Conservation (phyloP, 2,888 invertebrate genomes). For the Troides oblongomaculatus region DNA sequence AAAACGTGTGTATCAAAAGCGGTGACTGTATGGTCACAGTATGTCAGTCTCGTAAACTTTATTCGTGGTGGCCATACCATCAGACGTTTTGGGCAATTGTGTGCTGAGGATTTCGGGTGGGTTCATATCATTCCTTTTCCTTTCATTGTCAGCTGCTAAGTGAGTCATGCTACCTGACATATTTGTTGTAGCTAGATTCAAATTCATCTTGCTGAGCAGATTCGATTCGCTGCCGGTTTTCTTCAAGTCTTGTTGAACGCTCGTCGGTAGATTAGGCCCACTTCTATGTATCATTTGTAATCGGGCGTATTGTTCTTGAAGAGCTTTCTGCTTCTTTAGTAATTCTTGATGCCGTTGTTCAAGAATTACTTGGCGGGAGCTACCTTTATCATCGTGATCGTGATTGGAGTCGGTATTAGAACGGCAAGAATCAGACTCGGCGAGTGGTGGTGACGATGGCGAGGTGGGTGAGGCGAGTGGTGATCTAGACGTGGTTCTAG, state of each 20-base stretch:
- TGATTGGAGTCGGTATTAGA: constrained; percentile 68
- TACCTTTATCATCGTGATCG: constrained; percentile 50
- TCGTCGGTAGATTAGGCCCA: constrained; percentile 82
- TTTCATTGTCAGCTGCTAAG: constrained; percentile 48
- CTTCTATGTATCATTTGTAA: constrained; percentile 92
- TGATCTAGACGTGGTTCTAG: constrained; percentile 93
- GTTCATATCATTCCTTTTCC: constrained; percentile 28
- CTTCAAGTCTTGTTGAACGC: constrained; percentile 85
- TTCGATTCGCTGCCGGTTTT: constrained; percentile 95
- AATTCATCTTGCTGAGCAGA: constrained; percentile 89
- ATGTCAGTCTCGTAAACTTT: constrained; percentile 96
- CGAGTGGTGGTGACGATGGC: constrained; percentile 80
- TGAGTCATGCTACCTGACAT: constrained; percentile 71
- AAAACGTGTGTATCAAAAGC: constrained; percentile 49
- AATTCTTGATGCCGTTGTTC: constrained; percentile 94
- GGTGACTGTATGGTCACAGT: constrained; percentile 83
- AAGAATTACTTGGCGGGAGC: constrained; percentile 84
- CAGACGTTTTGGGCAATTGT: constrained; percentile 40
- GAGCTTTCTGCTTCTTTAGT: constrained; percentile 90
- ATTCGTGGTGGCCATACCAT: constrained; percentile 81
- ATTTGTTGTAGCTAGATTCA: constrained; percentile 80
- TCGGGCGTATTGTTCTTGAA: constrained; percentile 95
- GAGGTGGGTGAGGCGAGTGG: constrained; percentile 92
- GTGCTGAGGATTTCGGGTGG: constrained; percentile 31
- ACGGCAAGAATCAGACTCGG: constrained; percentile 83